Percentiles rank a stretch among this genome's conserved stretches.
Evolutionary conservation across 2,888 invertebrate species (phyloP).

Genomic region (Anthophora plumipes): DNA sequence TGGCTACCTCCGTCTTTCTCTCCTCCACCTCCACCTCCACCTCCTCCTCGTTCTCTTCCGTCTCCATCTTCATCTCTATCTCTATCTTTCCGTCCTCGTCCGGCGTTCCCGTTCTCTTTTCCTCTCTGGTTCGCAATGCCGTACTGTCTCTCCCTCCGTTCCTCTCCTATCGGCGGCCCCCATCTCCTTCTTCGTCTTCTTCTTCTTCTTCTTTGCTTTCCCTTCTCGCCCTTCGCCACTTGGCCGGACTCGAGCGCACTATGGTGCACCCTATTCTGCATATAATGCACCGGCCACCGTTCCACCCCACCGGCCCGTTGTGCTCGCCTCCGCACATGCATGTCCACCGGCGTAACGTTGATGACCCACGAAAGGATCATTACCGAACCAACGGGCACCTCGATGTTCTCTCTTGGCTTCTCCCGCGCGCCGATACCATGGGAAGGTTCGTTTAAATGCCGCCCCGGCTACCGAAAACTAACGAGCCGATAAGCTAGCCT

Average conservation of each 20-base stretch:
- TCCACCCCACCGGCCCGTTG: conserved; percentile 37
- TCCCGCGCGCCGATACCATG: conserved; percentile 24
- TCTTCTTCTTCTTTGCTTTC: conserved; percentile 55
- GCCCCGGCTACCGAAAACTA: conserved; percentile 64
- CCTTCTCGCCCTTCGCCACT: conserved; percentile 57
- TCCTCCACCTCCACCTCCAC: conserved; percentile 52
- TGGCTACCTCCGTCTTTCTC: conserved; percentile 69
- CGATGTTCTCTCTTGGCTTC: conserved; percentile 12
- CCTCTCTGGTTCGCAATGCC: conserved; percentile 50
- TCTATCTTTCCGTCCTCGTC: conserved; percentile 46
- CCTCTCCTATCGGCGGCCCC: conserved; percentile 45
- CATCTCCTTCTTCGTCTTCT: conserved; percentile 60
- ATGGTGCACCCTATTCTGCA: conserved; percentile 83
- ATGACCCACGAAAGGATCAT: conserved; percentile 81
- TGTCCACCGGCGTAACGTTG: conserved; percentile 74
- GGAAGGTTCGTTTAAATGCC: conserved; percentile 58
- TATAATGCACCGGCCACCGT: conserved; percentile 79
- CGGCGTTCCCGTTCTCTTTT: conserved; percentile 44
- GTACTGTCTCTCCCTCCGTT: conserved; percentile 49
- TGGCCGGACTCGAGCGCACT: conserved; percentile 73
- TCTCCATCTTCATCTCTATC: conserved; percentile 46
- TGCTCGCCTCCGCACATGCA: conserved; percentile 68
- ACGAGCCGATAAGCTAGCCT: conserved; percentile 64
- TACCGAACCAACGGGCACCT: conserved; percentile 68
- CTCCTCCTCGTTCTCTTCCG: no score